Evolutionary conservation across 2,888 invertebrate species (phyloP), one percentile per base, ranked within the genome.

Genomic region (Agrochola lota): DNA sequence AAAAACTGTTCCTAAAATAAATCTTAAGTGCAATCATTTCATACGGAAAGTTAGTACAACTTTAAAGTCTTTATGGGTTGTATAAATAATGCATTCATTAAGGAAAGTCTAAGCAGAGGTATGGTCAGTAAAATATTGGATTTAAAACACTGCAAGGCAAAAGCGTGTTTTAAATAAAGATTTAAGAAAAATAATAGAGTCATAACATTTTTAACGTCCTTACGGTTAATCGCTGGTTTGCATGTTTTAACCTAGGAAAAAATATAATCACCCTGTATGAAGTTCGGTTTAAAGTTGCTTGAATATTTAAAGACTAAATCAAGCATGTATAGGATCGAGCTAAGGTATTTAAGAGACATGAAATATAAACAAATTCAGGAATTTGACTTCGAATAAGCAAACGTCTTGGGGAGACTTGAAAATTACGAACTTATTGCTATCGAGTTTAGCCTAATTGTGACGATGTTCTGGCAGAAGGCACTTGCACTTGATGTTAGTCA

Each of bases 191-290:
- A 91, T 91, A 92, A 93, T 94, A 92, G 90, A 93, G 93, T 91
- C 90, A 90, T 94, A 91, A 93, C 93, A 92, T 57, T 91, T 91
- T 91, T 94, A 93, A 95, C 92, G 93, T 91, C 81, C 88, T 91
- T 92, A 75, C 71, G 46, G 74, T 93, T 95, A 94, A 95, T 95
- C 91, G 92, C 85, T 86, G 84, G 90, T 90, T 95, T 90, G 95
- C 95, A 95, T 95, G 95, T 93, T 92, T 84, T 86, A 84, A 60
- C 74, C 79, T 88, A 83, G 88, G 90, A 92, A 93, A 93, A 94
- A 93, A 92, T 91, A 86, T 91, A 93, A 93, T 93, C 90, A 90
- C 90, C 91, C 91, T 91, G 91, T 91, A 91, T 86, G 89, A 91
- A 92, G 90, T 92, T 91, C 74, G 85, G 86, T 78, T 88, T 88